phyloP scores from a whole-genome alignment of 2,888 invertebrate genomes.

The Deilephila elpenor region DNA sequence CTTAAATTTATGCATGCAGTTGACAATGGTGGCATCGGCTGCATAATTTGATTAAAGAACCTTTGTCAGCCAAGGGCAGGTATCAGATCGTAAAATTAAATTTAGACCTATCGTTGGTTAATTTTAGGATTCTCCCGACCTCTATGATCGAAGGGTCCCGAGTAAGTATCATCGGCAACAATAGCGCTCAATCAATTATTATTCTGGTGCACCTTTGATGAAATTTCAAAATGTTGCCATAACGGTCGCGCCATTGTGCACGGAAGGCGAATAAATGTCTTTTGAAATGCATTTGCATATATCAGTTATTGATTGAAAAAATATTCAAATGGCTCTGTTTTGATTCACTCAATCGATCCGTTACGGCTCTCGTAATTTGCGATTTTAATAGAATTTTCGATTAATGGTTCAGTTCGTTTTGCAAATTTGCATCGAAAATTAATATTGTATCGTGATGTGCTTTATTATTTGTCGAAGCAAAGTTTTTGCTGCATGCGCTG shows the following conservation, averaged over 20 bases:
- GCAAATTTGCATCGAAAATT: conserved; percentile 56
- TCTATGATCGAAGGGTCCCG: conserved; percentile 67
- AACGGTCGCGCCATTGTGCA: conserved; percentile 80
- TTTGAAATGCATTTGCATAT: conserved; percentile 76
- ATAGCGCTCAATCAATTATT: conserved; percentile 80
- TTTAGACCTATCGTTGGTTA: conserved; percentile 83
- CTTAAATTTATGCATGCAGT: conserved; percentile 80
- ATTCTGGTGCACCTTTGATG: conserved; percentile 81
- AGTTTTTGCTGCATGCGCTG: conserved; percentile 57
- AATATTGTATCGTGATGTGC: conserved; percentile 22
- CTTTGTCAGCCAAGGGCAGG: conserved; percentile 79
- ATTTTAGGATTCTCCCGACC: conserved; percentile 80
- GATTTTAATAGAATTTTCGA: conserved; percentile 61
- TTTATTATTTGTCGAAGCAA: conserved; percentile 48
- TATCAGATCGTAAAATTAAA: conserved; percentile 83
- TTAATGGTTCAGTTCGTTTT: conserved; percentile 62
- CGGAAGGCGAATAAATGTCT: conserved; percentile 65
- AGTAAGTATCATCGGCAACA: conserved; percentile 75
- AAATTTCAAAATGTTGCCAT: conserved; percentile 79
- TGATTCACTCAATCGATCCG: conserved; percentile 76
- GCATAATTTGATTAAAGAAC: conserved; percentile 83
- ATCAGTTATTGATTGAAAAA: conserved; percentile 84
- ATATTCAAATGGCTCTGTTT: conserved; percentile 79
- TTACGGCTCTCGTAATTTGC: conserved; percentile 75
- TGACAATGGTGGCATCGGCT: conserved; percentile 80